Evolutionary conservation across 1,140 invertebrate species (phyloP), one percentile per base, ranked within the genome.

Genomic region (Aricia agestis): DNA sequence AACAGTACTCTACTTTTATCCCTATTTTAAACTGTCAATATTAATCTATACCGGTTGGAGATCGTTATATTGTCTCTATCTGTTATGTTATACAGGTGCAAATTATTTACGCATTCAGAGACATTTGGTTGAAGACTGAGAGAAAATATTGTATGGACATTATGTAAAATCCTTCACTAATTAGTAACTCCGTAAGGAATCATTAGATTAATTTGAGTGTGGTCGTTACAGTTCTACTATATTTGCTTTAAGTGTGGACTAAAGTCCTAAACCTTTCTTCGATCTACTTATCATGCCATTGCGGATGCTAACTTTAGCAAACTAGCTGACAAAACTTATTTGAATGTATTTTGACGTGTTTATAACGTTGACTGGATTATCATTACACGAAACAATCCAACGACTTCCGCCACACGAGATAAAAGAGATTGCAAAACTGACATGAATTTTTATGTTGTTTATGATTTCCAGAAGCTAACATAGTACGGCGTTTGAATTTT

Each of bases 381-480:
- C 59, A 63, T 63, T 63, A 25, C 18, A 19, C 59, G 18, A n/a
- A 63, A 63, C 6, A 19, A 63, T 63, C 19, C 59, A 11, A 63
- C 59, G 59, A 31, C 74, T 76, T 79, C 77, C 75, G 76, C 76
- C 61, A 63, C 57, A 57, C 66, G 67, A 80, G 83, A 86, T 82
- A 76, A 79, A 76, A 66, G 25, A 81, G 77, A 83, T 82, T 74
- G 78, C 78, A 73, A 81, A 63, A 80, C 76, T 72, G 78, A 79
- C 77, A 73, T 78, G 81, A 82, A 84, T 81, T 79, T 80, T 83
- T 77, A 81, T 82, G 77, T 72, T 66, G 70, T 78, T 82, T 80
- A 74, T 77, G 69, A 78, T 82, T 82, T 82, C 80, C 84, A 85
- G 85, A 79, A 86, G 85, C 82, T 75, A 79, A 78, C 82, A 82